Percentiles rank a stretch among this genome's conserved stretches.
These are phyloP conservation scores for Chascanopsetta lugubris DNA, from an alignment of 2,113 vertebrate genomes.

Conservation along the genomic window DNA sequence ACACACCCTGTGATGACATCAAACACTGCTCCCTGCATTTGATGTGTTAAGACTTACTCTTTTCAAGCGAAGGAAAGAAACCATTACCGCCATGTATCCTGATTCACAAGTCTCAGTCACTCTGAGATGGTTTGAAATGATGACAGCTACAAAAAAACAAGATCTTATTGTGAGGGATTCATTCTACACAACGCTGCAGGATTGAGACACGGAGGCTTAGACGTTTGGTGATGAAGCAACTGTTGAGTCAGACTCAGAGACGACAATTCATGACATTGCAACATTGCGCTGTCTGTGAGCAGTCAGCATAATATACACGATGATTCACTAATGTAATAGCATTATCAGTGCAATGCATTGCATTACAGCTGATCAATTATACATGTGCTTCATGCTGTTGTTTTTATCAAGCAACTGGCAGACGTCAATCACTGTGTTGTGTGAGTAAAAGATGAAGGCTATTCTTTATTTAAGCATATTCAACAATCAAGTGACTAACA, in stretches of 20 bases:
- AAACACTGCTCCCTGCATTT: background rate
- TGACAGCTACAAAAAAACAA: too few species aligned
- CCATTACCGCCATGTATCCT: background rate
- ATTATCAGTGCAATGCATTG: background rate
- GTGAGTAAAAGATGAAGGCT: slow-evolving; percentile 4
- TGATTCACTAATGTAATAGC: slow-evolving; percentile 1
- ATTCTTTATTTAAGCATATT: background rate
- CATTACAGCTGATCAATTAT: slow-evolving; percentile 13
- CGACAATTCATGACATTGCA: background rate
- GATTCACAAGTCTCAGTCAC: background rate
- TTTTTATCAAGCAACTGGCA: slow-evolving; percentile 11
- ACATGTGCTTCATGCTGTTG: slow-evolving; percentile 1
- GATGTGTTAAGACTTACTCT: background rate
- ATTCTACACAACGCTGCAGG: background rate
- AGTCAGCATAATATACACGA: background rate
- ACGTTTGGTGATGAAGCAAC: slow-evolving; percentile 12
- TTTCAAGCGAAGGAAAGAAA: slow-evolving; percentile 5
- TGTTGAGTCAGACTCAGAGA: background rate
- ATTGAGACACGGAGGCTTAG: slow-evolving; percentile 33
- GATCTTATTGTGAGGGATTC: background rate
- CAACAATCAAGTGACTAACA: too few species aligned
- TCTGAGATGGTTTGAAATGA: background rate
- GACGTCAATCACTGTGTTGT: background rate
- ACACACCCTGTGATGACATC: slow-evolving; percentile 47
- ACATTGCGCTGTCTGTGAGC: slow-evolving; percentile 1